Evolutionary conservation across 2,797 vertebrate species (phyloP).

Genomic region (Pteropus rufus): DNA sequence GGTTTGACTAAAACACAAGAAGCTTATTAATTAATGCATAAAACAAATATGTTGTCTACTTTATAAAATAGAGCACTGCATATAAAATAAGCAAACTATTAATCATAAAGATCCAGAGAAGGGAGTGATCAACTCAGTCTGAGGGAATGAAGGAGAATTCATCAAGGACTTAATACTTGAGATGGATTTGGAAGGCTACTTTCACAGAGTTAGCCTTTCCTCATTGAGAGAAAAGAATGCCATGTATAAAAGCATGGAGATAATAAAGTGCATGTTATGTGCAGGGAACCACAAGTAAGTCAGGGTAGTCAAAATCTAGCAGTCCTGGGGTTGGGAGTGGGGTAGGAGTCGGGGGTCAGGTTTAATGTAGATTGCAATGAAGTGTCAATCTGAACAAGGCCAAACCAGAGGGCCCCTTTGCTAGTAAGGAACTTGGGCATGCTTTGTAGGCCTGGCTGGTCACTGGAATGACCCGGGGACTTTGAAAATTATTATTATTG

Average conservation of each 20-base stretch:
- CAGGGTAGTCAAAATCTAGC: background rate
- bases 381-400: background rate
- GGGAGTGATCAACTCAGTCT: background rate
- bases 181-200: background rate
- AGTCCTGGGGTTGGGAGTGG: rapidly evolving
- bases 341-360: background rate
- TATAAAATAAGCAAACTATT: background rate
- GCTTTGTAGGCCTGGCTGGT: background rate
- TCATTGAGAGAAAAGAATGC: background rate
- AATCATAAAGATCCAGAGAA: background rate
- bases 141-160: background rate
- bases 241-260: background rate
- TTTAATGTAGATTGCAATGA: background rate
- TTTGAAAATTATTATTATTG: background rate
- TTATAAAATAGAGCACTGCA: background rate
- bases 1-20: background rate
- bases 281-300: background rate
- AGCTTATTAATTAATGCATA: background rate
- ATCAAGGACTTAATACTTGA: background rate
- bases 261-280: background rate
- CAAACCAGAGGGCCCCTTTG: background rate
- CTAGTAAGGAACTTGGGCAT: background rate
- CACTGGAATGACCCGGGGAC: background rate
- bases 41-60: background rate
- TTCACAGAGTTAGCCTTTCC: background rate